Evolutionary conservation across 2,888 invertebrate species (phyloP), one percentile per base, ranked within the genome.

Genomic region (Agriopis leucophaearia): DNA sequence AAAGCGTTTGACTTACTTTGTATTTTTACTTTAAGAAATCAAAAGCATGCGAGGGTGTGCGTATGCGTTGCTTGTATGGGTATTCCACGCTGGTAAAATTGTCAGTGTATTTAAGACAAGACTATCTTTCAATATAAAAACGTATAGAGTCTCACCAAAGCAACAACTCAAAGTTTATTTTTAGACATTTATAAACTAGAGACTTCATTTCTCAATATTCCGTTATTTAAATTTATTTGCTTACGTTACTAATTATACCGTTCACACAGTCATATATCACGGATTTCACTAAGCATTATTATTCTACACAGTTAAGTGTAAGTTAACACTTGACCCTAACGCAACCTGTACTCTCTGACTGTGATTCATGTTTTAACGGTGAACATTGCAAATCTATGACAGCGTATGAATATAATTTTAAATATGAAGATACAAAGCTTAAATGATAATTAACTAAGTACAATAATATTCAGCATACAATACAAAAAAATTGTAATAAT

Each of bases 281-380:
- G 36, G 38, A 58, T 58, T 58, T 58, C 48, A 48, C 48, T 16
- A 38, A 48, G 58, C 58, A 58, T 58, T 48, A 83, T 83, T 81
- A 77, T 76, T 74, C 77, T 73, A 75, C 69, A 70, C 73, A 69
- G 60, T 78, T 52, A 81, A 80, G 82, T 73, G 81, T 86, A 86
- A 86, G 85, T 87, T 87, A 86, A 81, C 77, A 52, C 60, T 59
- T 69, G 64, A 80, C 81, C 81, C 50, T 47, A 35, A 36, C 36
- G 78, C 82, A 82, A 79, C 84, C 83, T 78, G 73, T 72, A 75
- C 69, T 70, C 77, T 79, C 81, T 84, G 86, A 82, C 81, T 74
- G 79, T 85, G 87, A 88, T 84, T 81, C 81, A 87, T 87, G 75
- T 75, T 42, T 38, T 63, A 63, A 50, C 54, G 40, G 63, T 55